A percentile compares a stretch with the other conserved stretches of the same genome.
These are phyloP conservation scores for Prostheceraeus crozeri DNA, from an alignment of 2,888 invertebrate species.

Conservation along the genomic window DNA sequence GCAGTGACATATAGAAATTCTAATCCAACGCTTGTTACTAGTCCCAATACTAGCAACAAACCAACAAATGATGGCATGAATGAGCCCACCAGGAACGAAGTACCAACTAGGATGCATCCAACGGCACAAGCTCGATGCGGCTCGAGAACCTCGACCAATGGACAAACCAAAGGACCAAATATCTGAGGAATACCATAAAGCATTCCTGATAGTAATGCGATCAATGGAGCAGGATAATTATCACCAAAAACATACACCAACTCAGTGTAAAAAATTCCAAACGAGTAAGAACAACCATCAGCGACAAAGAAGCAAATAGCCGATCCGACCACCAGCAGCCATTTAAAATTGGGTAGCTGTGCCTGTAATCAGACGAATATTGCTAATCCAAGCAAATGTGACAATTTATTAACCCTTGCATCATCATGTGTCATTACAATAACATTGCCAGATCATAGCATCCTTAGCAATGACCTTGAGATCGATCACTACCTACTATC, in stretches of 20 bases:
- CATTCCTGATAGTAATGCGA: conserved; percentile 11
- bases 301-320: conserved; percentile 36
- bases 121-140: not conserved
- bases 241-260: conserved; percentile 19
- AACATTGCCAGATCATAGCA: too few relatives aligned
- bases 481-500: too few relatives aligned
- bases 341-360: too few relatives aligned
- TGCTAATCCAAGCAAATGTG: too few relatives aligned
- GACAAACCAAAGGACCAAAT: conserved; percentile 20
- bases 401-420: too few relatives aligned
- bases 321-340: conserved; percentile 31
- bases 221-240: not conserved
- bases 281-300: conserved; percentile 35
- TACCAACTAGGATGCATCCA: not conserved
- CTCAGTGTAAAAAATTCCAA: conserved; percentile 35
- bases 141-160: conserved; percentile 13
- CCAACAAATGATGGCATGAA: not conserved
- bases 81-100: not conserved
- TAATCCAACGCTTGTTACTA: not conserved
- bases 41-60: not conserved
- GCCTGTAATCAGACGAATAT: too few relatives aligned
- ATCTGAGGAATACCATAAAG: conserved; percentile 11
- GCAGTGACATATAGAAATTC: not conserved
- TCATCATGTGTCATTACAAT: too few relatives aligned
- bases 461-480: too few relatives aligned